A percentile compares a stretch with the other conserved stretches of the same genome.
Evolutionary conservation across 2,888 invertebrate species (phyloP).

Genomic region (Lamellibrachia satsuma): DNA sequence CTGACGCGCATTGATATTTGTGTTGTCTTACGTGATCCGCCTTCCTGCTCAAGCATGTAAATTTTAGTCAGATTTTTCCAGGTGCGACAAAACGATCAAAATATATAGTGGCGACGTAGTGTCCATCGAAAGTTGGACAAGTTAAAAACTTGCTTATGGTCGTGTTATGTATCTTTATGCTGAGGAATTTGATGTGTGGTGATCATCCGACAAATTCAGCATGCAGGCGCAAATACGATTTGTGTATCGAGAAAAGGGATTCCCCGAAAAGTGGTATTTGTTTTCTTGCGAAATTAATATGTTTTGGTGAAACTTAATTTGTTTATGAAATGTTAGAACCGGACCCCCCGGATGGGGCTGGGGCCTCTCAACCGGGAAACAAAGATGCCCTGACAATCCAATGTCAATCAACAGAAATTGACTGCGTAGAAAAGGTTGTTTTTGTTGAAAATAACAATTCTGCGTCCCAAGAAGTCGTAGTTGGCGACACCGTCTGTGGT

Average conservation of each 20-base stretch:
- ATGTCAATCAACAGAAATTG: not conserved
- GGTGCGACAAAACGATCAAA: conserved; percentile 13
- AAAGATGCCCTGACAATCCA: not conserved
- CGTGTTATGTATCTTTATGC: not conserved
- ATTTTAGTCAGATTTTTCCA: not conserved
- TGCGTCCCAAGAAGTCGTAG: conserved; percentile 11
- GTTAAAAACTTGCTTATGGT: conserved; percentile 13
- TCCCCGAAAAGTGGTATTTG: conserved; percentile 1
- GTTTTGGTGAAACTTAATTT: not conserved
- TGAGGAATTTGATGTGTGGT: conserved; percentile 6
- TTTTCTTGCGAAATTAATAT: conserved; percentile 13
- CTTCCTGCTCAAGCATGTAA: conserved; percentile 17
- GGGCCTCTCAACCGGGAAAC: not conserved
- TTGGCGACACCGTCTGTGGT: not conserved
- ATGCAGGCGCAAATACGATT: conserved; percentile 1
- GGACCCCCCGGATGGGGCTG: conserved; percentile 12
- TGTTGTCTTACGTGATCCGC: conserved; percentile 13
- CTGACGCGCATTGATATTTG: not conserved
- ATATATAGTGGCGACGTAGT: conserved; percentile 10
- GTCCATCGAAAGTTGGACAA: conserved; percentile 17
- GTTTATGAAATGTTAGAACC: conserved; percentile 10
- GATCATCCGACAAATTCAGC: not conserved
- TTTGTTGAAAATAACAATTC: conserved; percentile 17
- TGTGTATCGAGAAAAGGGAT: conserved; percentile 11
- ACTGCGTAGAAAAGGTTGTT: not conserved